phyloP scores from a whole-genome alignment of 2,797 vertebrate species.

The Microcaecilia unicolor region DNA sequence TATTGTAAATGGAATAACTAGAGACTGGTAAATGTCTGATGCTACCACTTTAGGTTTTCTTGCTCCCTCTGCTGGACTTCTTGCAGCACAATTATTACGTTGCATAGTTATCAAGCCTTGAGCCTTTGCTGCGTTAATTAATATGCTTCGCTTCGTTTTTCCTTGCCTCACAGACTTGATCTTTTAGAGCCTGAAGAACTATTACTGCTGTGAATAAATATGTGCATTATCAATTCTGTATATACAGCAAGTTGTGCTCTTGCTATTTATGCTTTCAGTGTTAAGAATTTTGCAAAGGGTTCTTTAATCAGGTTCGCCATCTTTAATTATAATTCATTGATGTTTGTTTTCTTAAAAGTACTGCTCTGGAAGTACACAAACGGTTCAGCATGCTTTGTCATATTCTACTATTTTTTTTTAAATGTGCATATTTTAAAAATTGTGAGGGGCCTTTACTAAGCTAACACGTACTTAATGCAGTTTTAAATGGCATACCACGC shows the following conservation, averaged over 20 bases:
- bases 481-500: too few relatives aligned
- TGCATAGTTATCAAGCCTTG: slow-evolving; percentile 31
- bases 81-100: slow-evolving; percentile 16
- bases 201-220: slow-evolving; percentile 12
- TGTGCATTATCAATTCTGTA: not conserved
- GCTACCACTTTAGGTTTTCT: slow-evolving; percentile 13
- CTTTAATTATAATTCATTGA: too few relatives aligned
- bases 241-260: slow-evolving; percentile 3
- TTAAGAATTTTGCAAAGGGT: slow-evolving; percentile 7
- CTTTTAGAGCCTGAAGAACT: slow-evolving; percentile 2
- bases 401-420: too few relatives aligned
- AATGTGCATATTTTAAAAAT: too few relatives aligned
- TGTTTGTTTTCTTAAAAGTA: too few relatives aligned
- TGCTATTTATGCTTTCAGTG: slow-evolving; percentile 10
- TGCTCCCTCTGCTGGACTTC: slow-evolving; percentile 24
- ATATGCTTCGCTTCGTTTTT: slow-evolving; percentile 13
- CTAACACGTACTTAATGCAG: too few relatives aligned
- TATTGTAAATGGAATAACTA: too few relatives aligned
- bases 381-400: too few relatives aligned
- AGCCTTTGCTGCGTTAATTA: slow-evolving; percentile 38
- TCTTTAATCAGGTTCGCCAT: too few relatives aligned
- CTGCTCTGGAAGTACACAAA: too few relatives aligned
- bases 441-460: too few relatives aligned
- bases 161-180: slow-evolving; percentile 10
- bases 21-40: too few relatives aligned